A percentile compares a stretch with the other conserved stretches of the same genome.
These are phyloP conservation scores for Halyomorpha halys DNA, from an alignment of 1,140 invertebrate genomes.

Conservation along the genomic window DNA sequence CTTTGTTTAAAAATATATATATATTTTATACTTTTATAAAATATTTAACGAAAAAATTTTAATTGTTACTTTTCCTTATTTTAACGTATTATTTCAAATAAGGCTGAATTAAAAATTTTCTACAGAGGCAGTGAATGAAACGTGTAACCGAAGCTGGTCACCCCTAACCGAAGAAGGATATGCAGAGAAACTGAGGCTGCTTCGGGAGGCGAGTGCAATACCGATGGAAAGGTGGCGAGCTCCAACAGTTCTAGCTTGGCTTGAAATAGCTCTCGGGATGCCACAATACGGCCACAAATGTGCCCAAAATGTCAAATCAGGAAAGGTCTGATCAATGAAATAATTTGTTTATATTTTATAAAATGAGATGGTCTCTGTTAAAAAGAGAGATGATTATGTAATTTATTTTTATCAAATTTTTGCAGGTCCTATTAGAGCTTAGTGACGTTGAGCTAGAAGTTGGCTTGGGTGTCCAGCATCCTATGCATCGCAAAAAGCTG, in stretches of 20 bases:
- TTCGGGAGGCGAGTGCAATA: slow-evolving; percentile 73
- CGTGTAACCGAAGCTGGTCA: slow-evolving; percentile 46
- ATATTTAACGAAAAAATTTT: no score
- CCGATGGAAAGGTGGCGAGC: slow-evolving; percentile 88
- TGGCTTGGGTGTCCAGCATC: slow-evolving; percentile 75
- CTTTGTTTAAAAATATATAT: no score
- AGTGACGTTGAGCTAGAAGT: slow-evolving; percentile 79
- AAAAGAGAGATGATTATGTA: no score
- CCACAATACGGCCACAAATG: slow-evolving; percentile 81
- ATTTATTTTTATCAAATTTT: neutral
- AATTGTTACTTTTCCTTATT: no score
- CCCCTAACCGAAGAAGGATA: slow-evolving; percentile 74
- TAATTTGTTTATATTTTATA: no score
- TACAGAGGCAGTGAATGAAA: slow-evolving; percentile 22
- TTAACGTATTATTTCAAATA: no score
- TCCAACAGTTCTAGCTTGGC: slow-evolving; percentile 83
- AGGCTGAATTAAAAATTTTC: neutral
- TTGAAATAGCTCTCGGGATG: slow-evolving; percentile 87
- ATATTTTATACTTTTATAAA: no score
- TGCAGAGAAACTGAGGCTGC: slow-evolving; percentile 64
- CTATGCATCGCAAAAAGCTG: slow-evolving; percentile 85
- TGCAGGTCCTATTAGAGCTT: slow-evolving; percentile 74
- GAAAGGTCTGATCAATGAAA: slow-evolving; percentile 55
- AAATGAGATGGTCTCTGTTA: no score
- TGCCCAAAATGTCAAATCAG: slow-evolving; percentile 87